Percentiles rank a stretch among this genome's conserved stretches.
phyloP scores from a whole-genome alignment of 92 coral and sea anemone genomes.

The Epizoanthus rinbou region DNA sequence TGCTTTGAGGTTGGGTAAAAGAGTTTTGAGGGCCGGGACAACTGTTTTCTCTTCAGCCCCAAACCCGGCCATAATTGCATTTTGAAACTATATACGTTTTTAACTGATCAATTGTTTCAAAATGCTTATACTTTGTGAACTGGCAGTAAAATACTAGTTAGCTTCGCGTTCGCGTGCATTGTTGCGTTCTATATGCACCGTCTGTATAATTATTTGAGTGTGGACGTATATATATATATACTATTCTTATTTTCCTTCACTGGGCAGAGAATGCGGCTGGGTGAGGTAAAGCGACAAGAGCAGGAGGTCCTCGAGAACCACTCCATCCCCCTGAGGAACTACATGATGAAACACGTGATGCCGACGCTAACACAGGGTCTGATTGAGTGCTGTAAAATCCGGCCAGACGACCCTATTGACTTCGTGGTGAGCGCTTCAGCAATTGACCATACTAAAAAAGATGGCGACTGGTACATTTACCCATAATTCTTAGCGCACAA shows the following conservation, averaged over 20 bases:
- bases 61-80: too few relatives aligned
- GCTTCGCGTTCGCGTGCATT: background rate
- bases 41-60: too few relatives aligned
- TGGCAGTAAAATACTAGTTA: too few relatives aligned
- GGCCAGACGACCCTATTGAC: slow-evolving; percentile 97
- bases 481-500: too few relatives aligned
- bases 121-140: too few relatives aligned
- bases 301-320: slow-evolving; percentile 94
- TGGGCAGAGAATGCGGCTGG: slow-evolving; percentile 75
- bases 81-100: too few relatives aligned
- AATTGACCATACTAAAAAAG: too few relatives aligned
- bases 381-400: slow-evolving; percentile 90
- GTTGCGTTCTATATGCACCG: background rate
- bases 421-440: slow-evolving; percentile 73
- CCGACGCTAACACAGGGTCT: slow-evolving; percentile 96
- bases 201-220: background rate
- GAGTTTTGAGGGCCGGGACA: too few relatives aligned
- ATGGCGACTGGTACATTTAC: too few relatives aligned
- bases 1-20: too few relatives aligned
- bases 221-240: background rate
- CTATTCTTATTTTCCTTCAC: background rate
- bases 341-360: slow-evolving; percentile 99
- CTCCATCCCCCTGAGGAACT: slow-evolving; percentile 96
- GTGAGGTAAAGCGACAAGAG: slow-evolving; percentile 93
- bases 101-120: too few relatives aligned